phyloP scores from a whole-genome alignment of 2,113 vertebrate species.

The Anolis carolinensis region DNA sequence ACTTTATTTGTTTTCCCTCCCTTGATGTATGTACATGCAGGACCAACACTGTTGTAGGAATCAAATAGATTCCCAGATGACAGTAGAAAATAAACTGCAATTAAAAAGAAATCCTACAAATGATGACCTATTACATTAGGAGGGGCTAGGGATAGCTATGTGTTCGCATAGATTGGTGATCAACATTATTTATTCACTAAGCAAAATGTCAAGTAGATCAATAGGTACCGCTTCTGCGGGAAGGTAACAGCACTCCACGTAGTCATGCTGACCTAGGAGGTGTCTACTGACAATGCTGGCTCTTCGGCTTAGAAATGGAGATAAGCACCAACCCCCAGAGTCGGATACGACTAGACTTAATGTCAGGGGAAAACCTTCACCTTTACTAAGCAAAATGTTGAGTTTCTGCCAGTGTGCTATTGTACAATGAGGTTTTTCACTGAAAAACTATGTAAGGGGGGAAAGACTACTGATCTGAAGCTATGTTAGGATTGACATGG shows the following conservation, averaged over 20 bases:
- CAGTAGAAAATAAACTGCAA: too few relatives aligned
- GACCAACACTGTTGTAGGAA: conserved; percentile 62
- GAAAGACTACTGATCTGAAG: neutral
- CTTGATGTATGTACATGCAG: conserved; percentile 65
- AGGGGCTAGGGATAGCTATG: neutral
- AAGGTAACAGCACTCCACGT: too few relatives aligned
- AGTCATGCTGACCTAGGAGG: too few relatives aligned
- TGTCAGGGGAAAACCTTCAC: too few relatives aligned
- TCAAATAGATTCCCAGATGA: conserved; percentile 16
- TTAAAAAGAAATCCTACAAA: neutral
- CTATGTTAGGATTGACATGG: neutral
- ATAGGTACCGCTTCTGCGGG: too few relatives aligned
- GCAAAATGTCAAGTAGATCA: neutral
- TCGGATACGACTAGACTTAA: too few relatives aligned
- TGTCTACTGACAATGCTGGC: too few relatives aligned
- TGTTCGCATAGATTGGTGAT: neutral
- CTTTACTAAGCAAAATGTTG: neutral
- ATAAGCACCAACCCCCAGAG: too few relatives aligned
- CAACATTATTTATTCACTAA: neutral
- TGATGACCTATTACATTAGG: neutral
- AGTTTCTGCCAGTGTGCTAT: neutral
- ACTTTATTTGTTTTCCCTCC: conserved; percentile 52
- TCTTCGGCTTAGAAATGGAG: too few relatives aligned
- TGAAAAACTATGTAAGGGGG: neutral
- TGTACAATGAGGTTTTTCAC: neutral